Evolutionary conservation across 2,113 vertebrate species (phyloP).

Genomic region (Hyaena hyaena): DNA sequence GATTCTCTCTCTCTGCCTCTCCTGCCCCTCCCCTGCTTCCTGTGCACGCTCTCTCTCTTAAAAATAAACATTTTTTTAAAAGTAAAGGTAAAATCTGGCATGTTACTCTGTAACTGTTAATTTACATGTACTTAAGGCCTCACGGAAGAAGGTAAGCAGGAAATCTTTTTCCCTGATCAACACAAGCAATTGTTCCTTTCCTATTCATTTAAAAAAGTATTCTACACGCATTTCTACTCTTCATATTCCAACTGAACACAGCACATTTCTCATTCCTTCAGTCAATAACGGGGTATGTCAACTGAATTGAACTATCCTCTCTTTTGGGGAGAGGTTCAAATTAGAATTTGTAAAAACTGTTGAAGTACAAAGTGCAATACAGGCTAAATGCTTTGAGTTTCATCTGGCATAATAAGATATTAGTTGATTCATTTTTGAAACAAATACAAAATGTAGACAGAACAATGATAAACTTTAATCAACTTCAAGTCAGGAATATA

Average conservation of each 20-base stretch:
- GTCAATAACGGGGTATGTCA: background rate
- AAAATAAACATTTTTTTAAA: no score
- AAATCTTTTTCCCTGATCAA: background rate
- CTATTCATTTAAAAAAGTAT: background rate
- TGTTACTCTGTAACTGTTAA: background rate
- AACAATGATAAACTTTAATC: constrained; percentile 45
- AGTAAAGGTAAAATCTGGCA: background rate
- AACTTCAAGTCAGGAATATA: constrained; percentile 57
- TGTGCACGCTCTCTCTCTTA: no score
- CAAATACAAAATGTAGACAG: constrained; percentile 24
- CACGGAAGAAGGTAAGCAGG: background rate
- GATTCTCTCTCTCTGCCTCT: no score
- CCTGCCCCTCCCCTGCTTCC: no score
- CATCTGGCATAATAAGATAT: constrained; percentile 8
- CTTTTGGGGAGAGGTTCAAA: background rate
- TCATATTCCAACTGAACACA: background rate
- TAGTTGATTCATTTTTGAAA: constrained; percentile 41
- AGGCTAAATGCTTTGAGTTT: background rate
- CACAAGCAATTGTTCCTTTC: background rate
- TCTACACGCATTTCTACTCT: background rate
- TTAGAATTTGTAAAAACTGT: constrained; percentile 18
- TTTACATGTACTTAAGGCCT: background rate
- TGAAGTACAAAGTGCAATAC: background rate
- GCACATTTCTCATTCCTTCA: constrained; percentile 11
- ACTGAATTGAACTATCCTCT: background rate